Conservation (phyloP, 2,888 invertebrate genomes). For the Hybos culiciformis region DNA sequence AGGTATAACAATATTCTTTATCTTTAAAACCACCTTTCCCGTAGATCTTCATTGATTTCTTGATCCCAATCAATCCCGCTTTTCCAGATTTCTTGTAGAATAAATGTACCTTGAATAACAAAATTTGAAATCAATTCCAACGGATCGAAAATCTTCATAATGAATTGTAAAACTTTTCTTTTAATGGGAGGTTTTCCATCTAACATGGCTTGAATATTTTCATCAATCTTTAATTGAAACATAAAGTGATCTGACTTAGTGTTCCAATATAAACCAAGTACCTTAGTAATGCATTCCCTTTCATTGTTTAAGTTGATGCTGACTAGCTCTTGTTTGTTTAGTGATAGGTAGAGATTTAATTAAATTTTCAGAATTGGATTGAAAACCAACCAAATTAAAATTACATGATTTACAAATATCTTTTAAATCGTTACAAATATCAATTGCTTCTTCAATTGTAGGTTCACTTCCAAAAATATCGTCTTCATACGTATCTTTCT, state of each 20-base stretch:
- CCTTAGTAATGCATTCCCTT: slow-evolving; percentile 1
- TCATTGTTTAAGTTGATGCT: background rate
- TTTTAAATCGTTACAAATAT: slow-evolving; percentile 4
- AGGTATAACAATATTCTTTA: background rate
- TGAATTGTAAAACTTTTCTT: background rate
- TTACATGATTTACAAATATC: background rate
- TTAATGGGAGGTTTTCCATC: background rate
- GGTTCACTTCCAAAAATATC: slow-evolving; percentile 6
- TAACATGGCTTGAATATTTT: background rate
- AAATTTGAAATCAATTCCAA: slow-evolving; percentile 7
- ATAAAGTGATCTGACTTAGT: slow-evolving; percentile 1
- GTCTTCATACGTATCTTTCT: slow-evolving; percentile 3
- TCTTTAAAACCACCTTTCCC: background rate
- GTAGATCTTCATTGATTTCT: background rate
- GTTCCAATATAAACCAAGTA: slow-evolving; percentile 5
- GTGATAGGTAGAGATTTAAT: background rate
- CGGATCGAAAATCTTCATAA: slow-evolving; percentile 7
- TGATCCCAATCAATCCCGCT: slow-evolving; percentile 4
- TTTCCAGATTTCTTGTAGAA: slow-evolving; percentile 8
- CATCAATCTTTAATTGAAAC: slow-evolving; percentile 2
- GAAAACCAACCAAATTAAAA: background rate
- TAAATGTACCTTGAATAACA: slow-evolving; percentile 5
- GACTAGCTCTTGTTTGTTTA: background rate
- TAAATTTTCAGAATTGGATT: slow-evolving; percentile 3
- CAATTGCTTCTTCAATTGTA: slow-evolving; percentile 1